These are phyloP conservation scores for Tribolium freemani DNA, from an alignment of 2,888 invertebrate genomes.

Conservation along the genomic window DNA sequence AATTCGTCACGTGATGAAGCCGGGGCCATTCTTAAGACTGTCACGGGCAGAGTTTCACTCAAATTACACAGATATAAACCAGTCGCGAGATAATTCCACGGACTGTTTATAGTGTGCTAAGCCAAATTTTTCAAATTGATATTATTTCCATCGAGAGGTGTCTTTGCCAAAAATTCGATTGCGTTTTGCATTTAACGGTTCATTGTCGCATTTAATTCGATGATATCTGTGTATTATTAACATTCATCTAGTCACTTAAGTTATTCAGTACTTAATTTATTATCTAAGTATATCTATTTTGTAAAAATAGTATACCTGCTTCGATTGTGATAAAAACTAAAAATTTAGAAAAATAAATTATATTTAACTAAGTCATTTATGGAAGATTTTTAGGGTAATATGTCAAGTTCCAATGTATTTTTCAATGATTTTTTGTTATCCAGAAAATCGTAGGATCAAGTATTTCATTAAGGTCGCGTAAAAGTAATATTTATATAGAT, in stretches of 20 bases:
- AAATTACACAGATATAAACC: conserved; percentile 91
- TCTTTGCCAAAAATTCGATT: conserved; percentile 23
- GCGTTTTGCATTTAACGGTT: conserved; percentile 27
- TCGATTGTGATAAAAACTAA: conserved; percentile 63
- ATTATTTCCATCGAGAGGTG: conserved; percentile 15
- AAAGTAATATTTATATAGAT: conserved; percentile 45
- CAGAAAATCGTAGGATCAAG: conserved; percentile 32
- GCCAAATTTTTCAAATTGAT: conserved; percentile 19
- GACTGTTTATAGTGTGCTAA: conserved; percentile 10
- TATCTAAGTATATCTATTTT: conserved; percentile 49
- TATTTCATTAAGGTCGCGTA: conserved; percentile 40
- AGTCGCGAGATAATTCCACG: conserved; percentile 60
- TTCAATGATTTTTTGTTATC: conserved; percentile 46
- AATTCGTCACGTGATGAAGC: conserved; percentile 85
- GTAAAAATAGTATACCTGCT: conserved; percentile 62
- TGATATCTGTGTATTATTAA: conserved; percentile 48
- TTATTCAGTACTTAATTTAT: conserved; percentile 59
- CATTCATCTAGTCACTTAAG: conserved; percentile 58
- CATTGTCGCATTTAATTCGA: conserved; percentile 47
- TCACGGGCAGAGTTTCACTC: conserved; percentile 84
- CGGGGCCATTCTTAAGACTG: conserved; percentile 90
- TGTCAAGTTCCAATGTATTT: conserved; percentile 45
- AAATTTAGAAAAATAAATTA: conserved; percentile 39
- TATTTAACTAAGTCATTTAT: conserved; percentile 41
- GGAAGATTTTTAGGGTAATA: conserved; percentile 42